Percentiles rank a stretch among this genome's conserved stretches.
Evolutionary conservation across 2,888 invertebrate genomes (phyloP).

Genomic region (Andricus curvator): DNA sequence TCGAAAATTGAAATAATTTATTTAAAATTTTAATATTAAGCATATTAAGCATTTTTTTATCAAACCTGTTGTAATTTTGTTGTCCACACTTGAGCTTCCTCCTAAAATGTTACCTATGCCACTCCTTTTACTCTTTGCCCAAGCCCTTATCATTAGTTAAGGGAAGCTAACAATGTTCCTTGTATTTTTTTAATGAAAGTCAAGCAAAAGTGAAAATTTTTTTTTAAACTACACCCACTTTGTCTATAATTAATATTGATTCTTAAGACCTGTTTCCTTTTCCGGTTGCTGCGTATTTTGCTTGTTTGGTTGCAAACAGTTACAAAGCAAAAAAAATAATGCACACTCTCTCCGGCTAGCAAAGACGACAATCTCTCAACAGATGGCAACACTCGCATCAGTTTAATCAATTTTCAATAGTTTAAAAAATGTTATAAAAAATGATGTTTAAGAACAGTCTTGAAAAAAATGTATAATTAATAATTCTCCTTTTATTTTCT

Average conservation of each 20-base stretch:
- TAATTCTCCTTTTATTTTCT: no score
- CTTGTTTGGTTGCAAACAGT: neutral
- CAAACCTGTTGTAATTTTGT: constrained; percentile 2
- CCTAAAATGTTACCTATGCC: neutral
- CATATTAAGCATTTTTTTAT: neutral
- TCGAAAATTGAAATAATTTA: no score
- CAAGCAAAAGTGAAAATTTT: neutral
- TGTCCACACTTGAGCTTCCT: neutral
- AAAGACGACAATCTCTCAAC: constrained; percentile 7
- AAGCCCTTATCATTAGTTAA: neutral
- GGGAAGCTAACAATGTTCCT: neutral
- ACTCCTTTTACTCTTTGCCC: neutral
- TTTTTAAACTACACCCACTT: neutral
- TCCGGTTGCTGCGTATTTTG: neutral
- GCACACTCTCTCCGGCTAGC: neutral
- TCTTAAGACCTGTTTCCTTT: neutral
- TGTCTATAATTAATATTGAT: no score
- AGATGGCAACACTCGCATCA: constrained; percentile 22
- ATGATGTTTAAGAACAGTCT: neutral
- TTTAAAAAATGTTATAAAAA: neutral
- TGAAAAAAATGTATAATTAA: no score
- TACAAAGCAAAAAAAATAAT: neutral
- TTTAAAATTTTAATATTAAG: no score
- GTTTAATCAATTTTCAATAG: neutral
- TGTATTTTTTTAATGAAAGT: neutral